phyloP scores from a whole-genome alignment of 2,797 vertebrate genomes.

The Enteromius paludinosus region DNA sequence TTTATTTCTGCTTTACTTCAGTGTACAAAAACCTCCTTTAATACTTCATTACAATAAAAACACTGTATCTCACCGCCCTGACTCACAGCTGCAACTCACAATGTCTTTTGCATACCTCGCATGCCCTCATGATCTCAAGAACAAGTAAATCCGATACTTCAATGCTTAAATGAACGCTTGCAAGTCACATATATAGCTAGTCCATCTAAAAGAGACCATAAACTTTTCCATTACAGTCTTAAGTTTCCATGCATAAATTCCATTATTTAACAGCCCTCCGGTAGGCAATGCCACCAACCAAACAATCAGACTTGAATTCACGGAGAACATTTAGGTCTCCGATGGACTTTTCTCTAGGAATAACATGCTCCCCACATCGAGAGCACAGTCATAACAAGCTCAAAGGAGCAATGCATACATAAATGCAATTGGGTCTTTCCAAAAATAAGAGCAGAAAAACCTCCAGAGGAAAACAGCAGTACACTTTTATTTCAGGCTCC shows the following conservation, averaged over 20 bases:
- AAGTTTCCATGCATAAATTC: conserved; percentile 10
- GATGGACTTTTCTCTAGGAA: conserved; percentile 29
- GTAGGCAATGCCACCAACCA: background rate
- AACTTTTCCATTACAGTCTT: conserved; percentile 24
- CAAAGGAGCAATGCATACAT: conserved; percentile 43
- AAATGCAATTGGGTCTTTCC: conserved; percentile 51
- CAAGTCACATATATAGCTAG: background rate
- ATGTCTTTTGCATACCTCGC: background rate
- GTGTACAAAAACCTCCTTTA: background rate
- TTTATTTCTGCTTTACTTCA: background rate
- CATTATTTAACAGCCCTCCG: conserved; percentile 23
- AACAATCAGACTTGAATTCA: conserved; percentile 31
- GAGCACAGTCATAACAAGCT: conserved; percentile 26
- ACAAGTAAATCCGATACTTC: background rate
- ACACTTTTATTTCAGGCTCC: conserved; percentile 5
- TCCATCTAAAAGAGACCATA: conserved; percentile 27
- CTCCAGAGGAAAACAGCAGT: conserved; percentile 26
- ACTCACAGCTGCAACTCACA: background rate
- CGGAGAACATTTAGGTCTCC: conserved; percentile 27
- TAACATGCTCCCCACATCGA: conserved; percentile 12
- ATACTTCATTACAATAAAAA: background rate
- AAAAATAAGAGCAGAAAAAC: conserved; percentile 37
- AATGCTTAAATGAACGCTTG: background rate
- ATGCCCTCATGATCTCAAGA: background rate
- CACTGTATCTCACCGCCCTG: background rate